These are phyloP conservation scores for Tauraco erythrolophus DNA, from an alignment of 2,113 vertebrate species.

Conservation along the genomic window DNA sequence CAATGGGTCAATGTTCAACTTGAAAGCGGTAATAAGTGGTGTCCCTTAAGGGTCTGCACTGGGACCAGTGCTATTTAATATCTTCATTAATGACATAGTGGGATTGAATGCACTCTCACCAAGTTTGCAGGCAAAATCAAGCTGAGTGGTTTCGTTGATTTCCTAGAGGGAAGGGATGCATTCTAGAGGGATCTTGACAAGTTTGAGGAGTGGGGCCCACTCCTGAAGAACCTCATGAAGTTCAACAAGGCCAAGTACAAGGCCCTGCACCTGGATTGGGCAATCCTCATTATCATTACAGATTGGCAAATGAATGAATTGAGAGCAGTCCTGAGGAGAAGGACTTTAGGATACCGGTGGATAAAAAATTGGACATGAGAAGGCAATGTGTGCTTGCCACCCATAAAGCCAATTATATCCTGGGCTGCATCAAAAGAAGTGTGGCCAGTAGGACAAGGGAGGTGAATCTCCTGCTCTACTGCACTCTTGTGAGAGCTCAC, in stretches of 20 bases:
- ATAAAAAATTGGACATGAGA: too few species aligned
- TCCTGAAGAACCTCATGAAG: too few species aligned
- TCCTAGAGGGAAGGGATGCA: background rate
- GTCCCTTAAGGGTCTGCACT: background rate
- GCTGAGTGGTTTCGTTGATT: background rate
- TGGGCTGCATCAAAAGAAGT: background rate
- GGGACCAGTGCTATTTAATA: background rate
- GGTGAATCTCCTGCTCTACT: background rate
- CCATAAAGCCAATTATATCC: background rate
- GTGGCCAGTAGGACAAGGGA: rapidly evolving
- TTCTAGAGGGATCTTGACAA: background rate
- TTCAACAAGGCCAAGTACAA: background rate
- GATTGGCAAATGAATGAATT: too few species aligned
- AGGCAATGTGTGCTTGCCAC: too few species aligned
- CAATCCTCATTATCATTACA: too few species aligned
- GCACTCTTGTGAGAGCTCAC: background rate
- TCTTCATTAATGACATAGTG: background rate
- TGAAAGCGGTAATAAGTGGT: background rate
- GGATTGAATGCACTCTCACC: background rate
- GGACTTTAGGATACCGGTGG: too few species aligned
- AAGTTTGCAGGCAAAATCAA: background rate
- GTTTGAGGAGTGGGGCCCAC: background rate
- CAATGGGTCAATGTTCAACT: background rate
- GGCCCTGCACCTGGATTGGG: too few species aligned
- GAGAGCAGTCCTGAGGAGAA: too few species aligned